Evolutionary conservation across 1,140 invertebrate species (phyloP), one percentile per base, ranked within the genome.

Genomic region (Apis florea): DNA sequence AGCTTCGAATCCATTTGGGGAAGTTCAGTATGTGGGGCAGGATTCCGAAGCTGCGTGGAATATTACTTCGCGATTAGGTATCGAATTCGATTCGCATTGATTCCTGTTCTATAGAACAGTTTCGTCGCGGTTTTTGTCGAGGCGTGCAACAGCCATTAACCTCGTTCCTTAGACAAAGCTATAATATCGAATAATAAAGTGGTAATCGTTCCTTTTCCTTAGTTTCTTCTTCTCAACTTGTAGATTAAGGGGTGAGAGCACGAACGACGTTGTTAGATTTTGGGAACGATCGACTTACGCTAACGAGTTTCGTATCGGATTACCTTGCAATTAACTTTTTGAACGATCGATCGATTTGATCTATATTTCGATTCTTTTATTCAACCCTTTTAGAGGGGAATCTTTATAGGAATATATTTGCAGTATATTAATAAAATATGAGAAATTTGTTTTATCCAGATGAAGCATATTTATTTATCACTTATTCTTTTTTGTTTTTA

Each of bases 41-140:
- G 19, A 40, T 76, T 76, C 1, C 26, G 21, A 66, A 31, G 17
- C 49, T 66, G 61, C 49, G 8, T 26, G 73, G 63, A 66, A 66
- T 76, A 76, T 76, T 76, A 51, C 49, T 47, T 47, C 11, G 26
- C 40, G 40, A 51, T 64, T 73, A 82, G 76, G 77, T 74, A 85
- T 82, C 64, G 75, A 61, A 40, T 71, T 78, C 73, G 83, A 86
- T 78, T 86, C 72, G 31, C 53, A 74, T 63, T 73, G 59, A 61
- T 74, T 76, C 79, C 64, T 56, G 69, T 15, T 47, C 40, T 40
- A 40, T 40, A 56, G 53, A 56, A 76, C 72, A 68, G 64, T 71
- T 75, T 47, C 17, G 40, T 53, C 70, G 58, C 47, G 17, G 47
- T 26, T 17, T 40, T 59, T 58, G 56, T 13, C 11, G 54, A 53